Percentiles rank a stretch among this genome's conserved stretches.
These are phyloP conservation scores for Lycocorax pyrrhopterus DNA, from an alignment of 2,113 vertebrate genomes.

Conservation along the genomic window DNA sequence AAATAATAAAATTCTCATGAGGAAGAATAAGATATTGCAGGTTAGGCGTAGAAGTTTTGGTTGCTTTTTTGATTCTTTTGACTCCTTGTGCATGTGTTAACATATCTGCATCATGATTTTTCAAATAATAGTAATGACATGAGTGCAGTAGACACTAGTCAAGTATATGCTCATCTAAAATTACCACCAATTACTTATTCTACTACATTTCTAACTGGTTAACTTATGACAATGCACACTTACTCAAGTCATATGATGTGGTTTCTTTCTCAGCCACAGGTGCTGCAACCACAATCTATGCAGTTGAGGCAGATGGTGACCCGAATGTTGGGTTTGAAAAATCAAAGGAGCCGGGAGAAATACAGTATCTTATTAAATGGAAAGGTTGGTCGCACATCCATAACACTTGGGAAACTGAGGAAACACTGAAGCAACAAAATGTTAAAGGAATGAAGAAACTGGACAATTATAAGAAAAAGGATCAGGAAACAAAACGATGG, in stretches of 20 bases:
- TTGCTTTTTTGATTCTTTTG: neutral
- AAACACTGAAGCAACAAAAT: constrained; percentile 93
- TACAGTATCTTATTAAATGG: constrained; percentile 98
- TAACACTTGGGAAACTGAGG: constrained; percentile 98
- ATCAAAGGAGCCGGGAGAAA: constrained; percentile 84
- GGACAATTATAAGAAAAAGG: constrained; percentile 98
- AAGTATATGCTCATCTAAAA: neutral
- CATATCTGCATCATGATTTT: neutral
- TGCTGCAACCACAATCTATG: constrained; percentile 93
- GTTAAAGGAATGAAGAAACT: constrained; percentile 99
- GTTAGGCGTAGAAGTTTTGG: neutral
- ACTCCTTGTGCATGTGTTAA: neutral
- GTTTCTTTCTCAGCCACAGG: constrained; percentile 81
- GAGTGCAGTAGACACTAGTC: neutral
- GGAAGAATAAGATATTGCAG: neutral
- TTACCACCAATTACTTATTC: neutral
- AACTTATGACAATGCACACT: neutral
- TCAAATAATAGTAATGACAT: neutral
- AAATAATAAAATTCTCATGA: neutral
- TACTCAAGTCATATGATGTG: neutral
- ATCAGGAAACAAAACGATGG: constrained; percentile 93
- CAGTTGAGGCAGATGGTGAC: constrained; percentile 94
- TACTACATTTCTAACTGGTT: neutral
- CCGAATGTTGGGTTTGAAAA: constrained; percentile 87
- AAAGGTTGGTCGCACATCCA: constrained; percentile 99